A percentile compares a stretch with the other conserved stretches of the same genome.
Evolutionary conservation across 2,797 vertebrate species (phyloP).

Genomic region (Eleutherodactylus coqui): DNA sequence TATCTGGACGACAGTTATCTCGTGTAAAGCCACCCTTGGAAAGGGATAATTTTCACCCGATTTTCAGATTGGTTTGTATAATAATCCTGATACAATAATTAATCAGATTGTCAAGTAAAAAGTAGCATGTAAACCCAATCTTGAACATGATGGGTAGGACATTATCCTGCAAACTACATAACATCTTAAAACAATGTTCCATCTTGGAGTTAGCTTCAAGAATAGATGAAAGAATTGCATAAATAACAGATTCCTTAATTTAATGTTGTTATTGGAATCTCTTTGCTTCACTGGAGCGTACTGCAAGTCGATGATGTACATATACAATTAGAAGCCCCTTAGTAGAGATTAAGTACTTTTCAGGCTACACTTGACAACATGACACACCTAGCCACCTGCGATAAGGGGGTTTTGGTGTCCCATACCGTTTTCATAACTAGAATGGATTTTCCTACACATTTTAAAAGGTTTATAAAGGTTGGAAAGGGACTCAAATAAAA

Average conservation of each 20-base stretch:
- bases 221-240: neutral
- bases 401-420: neutral
- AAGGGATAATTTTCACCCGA: neutral
- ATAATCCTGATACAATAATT: neutral
- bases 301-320: neutral
- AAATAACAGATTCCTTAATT: neutral
- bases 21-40: too few species aligned
- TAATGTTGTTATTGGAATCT: neutral
- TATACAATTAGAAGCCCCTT: neutral
- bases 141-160: neutral
- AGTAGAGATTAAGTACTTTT: neutral
- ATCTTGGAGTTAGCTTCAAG: neutral
- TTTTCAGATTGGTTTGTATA: neutral
- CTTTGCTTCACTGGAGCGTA: neutral
- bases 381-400: neutral
- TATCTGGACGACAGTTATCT: too few species aligned
- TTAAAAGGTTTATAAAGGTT: too few species aligned
- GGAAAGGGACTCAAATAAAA: too few species aligned
- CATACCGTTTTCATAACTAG: neutral
- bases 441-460: neutral
- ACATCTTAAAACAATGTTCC: neutral
- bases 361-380: neutral
- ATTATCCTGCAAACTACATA: neutral
- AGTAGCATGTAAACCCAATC: neutral
- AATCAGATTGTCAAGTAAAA: neutral